These are phyloP conservation scores for Drosophila kikkawai DNA, from an alignment of 1,140 invertebrate genomes.

Conservation along the genomic window DNA sequence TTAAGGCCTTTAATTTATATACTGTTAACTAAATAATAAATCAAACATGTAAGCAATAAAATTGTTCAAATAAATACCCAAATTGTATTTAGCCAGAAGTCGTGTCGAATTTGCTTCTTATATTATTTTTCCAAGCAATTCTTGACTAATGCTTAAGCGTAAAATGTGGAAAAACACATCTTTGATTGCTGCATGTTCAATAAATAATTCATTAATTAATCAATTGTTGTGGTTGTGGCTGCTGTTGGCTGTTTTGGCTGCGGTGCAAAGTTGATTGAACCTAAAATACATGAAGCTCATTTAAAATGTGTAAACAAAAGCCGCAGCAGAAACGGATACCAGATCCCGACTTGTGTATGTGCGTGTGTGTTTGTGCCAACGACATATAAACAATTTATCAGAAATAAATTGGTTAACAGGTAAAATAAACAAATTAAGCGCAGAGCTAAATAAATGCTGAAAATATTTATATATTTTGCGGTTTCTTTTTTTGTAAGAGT, in stretches of 20 bases:
- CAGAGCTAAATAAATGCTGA: constrained; percentile 69
- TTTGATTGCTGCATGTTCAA: constrained; percentile 57
- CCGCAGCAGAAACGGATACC: constrained; percentile 51
- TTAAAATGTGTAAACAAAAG: constrained; percentile 66
- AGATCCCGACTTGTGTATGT: constrained; percentile 43
- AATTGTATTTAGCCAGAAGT: neutral
- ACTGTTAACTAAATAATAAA: too few relatives aligned
- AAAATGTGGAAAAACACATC: constrained; percentile 42
- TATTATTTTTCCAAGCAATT: neutral
- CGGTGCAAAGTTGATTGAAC: constrained; percentile 79
- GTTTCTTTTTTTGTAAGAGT: constrained; percentile 15
- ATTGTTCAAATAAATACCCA: neutral
- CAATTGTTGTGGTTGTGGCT: constrained; percentile 56
- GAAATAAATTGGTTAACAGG: constrained; percentile 81
- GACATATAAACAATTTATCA: constrained; percentile 75
- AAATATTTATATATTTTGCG: constrained; percentile 23
- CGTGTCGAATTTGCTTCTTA: neutral
- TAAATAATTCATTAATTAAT: constrained; percentile 79
- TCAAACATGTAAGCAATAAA: neutral
- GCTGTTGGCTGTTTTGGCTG: constrained; percentile 52
- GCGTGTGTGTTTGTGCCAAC: constrained; percentile 27
- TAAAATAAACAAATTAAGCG: constrained; percentile 79
- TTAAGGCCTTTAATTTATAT: too few relatives aligned
- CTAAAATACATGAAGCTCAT: constrained; percentile 64
- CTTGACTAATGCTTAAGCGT: constrained; percentile 42